These are phyloP conservation scores for Pantherophis guttatus DNA, from an alignment of 2,113 vertebrate genomes.

Conservation along the genomic window DNA sequence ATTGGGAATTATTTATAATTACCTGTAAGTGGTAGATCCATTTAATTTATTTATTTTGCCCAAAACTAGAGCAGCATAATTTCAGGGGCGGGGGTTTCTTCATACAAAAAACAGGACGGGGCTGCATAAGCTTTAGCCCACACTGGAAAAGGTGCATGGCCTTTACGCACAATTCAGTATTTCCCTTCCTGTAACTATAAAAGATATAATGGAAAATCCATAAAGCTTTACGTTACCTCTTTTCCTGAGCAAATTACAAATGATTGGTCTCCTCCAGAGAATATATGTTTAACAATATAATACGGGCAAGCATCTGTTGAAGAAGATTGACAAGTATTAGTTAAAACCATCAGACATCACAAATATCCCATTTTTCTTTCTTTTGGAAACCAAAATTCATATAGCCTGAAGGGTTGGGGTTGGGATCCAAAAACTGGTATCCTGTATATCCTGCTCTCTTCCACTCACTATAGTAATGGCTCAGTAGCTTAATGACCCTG, in stretches of 20 bases:
- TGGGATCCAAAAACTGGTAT: background rate
- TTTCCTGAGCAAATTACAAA: conserved; percentile 86
- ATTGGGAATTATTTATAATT: background rate
- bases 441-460: background rate
- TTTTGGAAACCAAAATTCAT: background rate
- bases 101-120: background rate
- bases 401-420: background rate
- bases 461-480: rapidly evolving
- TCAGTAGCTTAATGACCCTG: background rate
- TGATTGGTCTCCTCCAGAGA: conserved; percentile 93
- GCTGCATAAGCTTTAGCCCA: background rate
- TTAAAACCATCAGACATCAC: background rate
- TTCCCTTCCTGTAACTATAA: background rate
- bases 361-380: background rate
- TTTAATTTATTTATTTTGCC: background rate
- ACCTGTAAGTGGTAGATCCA: background rate
- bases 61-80: background rate
- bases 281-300: conserved; percentile 84
- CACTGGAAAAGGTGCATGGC: background rate
- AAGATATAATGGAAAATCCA: background rate
- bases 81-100: no score
- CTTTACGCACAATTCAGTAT: background rate
- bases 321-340: conserved; percentile 14
- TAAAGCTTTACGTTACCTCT: conserved; percentile 73
- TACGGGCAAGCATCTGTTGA: conserved; percentile 75